Base-by-base conservation (phyloP, 30 jellyfish, hydroid and myxozoan genomes). In the Chironex yamaguchii region DNA sequence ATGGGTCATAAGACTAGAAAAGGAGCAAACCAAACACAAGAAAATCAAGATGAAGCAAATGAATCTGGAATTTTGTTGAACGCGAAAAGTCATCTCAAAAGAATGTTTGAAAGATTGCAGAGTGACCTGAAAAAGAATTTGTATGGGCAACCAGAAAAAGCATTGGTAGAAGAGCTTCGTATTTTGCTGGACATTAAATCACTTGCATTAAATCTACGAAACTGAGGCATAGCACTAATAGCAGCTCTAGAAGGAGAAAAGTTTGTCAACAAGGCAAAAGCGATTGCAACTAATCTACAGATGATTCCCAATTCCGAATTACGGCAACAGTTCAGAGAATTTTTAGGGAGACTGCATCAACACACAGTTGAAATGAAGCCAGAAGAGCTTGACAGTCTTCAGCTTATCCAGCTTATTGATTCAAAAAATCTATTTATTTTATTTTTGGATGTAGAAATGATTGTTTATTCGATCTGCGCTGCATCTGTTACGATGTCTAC, bases 401-500 rank as follows among this genome's bases (percentile, higher is more conserved):
- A 68, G 30, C 23, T 49, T 23, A 35, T 72, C 58, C n/a, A n/a
- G n/a, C 86, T 72, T 72, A 36, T 35, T 14, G 1, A 32, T 20
- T 34, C 76, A 23, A 72, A 49, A 48, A 49, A 33, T 3, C 86
- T 72, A 35, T 72, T 20, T 74, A 23, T 17, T 21, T n/a, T n/a
- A n/a, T n/a, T n/a, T n/a, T n/a, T n/a, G n/a, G 86, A 49, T 26
- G 49, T 72, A 17, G 86, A 36, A 72, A 20, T 72, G 76, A 30
- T 72, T 2, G 17, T 72, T 17, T 52, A 72, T 72, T 36, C 28
- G 25, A 6, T 35, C 25, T 72, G 49, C 58, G 86, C 49, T 72
- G 86, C 86, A 1, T 2, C 80, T n/a, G 80, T 72, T 35, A 20
- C 86, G 49, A 72, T 72, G 86, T 31, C 86, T n/a, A 74, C 49